A percentile compares a stretch with the other conserved stretches of the same genome.
These are phyloP conservation scores for Casuarius casuarius DNA, from an alignment of 2,113 vertebrate species.

Conservation along the genomic window DNA sequence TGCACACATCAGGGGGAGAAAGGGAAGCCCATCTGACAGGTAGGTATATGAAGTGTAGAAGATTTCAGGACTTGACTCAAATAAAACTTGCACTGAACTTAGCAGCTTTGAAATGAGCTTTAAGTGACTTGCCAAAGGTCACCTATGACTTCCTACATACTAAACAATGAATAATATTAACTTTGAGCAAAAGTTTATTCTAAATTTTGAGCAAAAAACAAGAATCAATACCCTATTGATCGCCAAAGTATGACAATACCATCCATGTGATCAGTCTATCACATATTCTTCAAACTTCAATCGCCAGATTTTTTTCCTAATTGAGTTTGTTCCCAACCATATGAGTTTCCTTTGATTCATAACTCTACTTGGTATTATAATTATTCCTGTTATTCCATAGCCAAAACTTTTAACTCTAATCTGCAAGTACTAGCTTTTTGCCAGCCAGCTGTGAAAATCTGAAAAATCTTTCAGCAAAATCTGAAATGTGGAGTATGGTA, in stretches of 20 bases:
- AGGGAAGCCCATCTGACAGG: background rate
- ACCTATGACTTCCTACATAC: background rate
- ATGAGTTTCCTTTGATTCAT: background rate
- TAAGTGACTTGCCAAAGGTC: background rate
- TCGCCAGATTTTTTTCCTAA: background rate
- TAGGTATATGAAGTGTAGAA: background rate
- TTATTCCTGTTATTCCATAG: background rate
- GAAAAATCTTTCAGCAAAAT: background rate
- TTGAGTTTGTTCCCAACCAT: background rate
- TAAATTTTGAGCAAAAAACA: background rate
- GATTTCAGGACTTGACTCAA: background rate
- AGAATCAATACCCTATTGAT: background rate
- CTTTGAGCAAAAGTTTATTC: background rate
- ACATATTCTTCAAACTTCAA: background rate
- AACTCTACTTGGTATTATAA: background rate
- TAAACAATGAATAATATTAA: too few species aligned
- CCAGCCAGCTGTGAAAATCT: background rate
- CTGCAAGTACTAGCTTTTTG: background rate
- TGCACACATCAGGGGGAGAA: background rate
- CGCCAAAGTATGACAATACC: background rate
- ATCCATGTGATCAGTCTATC: background rate
- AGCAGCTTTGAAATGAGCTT: background rate
- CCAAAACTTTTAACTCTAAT: background rate
- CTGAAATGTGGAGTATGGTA: background rate
- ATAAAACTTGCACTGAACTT: background rate